Evolutionary conservation across 2,113 vertebrate genomes (phyloP), one percentile per base, ranked within the genome.

Genomic region (Ptilorrhoa leucosticta): DNA sequence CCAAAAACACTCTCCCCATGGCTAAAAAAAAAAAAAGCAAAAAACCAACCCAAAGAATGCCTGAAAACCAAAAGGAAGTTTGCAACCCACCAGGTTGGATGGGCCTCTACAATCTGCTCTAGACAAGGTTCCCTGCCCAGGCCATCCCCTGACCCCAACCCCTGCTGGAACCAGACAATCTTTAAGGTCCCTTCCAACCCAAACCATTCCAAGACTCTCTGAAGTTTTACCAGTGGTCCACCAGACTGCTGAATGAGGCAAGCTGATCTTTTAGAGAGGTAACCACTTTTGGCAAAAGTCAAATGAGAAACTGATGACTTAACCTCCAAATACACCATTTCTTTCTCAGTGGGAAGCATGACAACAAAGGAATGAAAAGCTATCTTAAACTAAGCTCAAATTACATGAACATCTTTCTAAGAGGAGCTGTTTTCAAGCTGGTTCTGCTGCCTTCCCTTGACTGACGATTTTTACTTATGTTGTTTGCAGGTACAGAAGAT

Each of bases 91-190:
- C 16, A 68, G 31, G 47, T 0, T 35, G 40, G n/a, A 69, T 47
- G n/a, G 28, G 14, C 8, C 37, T 53, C 40, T 54, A 39, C 47
- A 83, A n/a, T 22, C 30, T 47, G 53, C 40, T 47, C 20, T 7
- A 75, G 53, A 45, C 16, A 13, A 54, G 9, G 9, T 19, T 40
- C 54, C 64, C 61, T 68, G 24, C 16, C 15, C 30, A 53, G 40
- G n/a, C 14, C 53, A 60, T 8, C 11, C 14, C n/a, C 53, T 45
- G 53, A 72, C 17, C 33, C 51, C 33, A 89, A 13, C 1, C 28
- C 27, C 33, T 1, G 0, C 0, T 73, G 39, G 39, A 82, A 73
- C 7, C 30, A 39, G 33, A 51, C 8, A 15, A 53, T 60, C 54
- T 54, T 60, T 40, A 54, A 53, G 39, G 11, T 60, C 11, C 16